These are phyloP conservation scores for Rotaria magnacalcarata DNA, from an alignment of 2,888 invertebrate genomes.

Conservation along the genomic window DNA sequence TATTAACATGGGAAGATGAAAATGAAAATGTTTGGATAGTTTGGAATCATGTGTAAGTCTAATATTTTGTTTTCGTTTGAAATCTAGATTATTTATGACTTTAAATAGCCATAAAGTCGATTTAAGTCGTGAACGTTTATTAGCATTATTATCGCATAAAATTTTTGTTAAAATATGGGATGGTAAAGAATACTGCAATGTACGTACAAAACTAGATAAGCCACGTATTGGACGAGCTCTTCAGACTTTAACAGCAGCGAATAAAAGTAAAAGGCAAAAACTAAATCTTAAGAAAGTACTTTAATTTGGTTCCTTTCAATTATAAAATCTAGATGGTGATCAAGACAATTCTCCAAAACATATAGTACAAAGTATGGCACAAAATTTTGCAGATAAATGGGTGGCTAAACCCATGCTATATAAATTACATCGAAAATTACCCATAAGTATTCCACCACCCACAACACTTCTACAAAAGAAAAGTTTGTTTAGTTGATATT, in stretches of 20 bases:
- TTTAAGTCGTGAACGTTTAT: slow-evolving; percentile 54
- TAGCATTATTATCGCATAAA: slow-evolving; percentile 55
- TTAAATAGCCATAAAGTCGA: slow-evolving; percentile 53
- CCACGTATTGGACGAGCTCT: slow-evolving; percentile 56
- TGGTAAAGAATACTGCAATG: slow-evolving; percentile 56
- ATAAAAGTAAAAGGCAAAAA: not conserved
- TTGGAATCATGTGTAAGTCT: slow-evolving; percentile 55
- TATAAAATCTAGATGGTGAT: not conserved
- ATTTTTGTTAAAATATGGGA: slow-evolving; percentile 57
- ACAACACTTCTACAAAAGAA: not conserved
- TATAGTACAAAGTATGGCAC: not conserved
- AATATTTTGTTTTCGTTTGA: not conserved
- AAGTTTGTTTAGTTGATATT: not conserved
- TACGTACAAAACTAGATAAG: slow-evolving; percentile 55
- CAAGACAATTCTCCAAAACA: not conserved
- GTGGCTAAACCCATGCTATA: slow-evolving; percentile 1
- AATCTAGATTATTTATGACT: not conserved
- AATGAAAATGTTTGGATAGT: slow-evolving; percentile 56
- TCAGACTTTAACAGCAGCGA: slow-evolving; percentile 53
- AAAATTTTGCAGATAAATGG: slow-evolving; percentile 29
- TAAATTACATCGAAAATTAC: slow-evolving; percentile 40
- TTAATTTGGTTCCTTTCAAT: not conserved
- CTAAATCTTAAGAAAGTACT: not conserved
- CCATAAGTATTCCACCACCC: slow-evolving; percentile 33
- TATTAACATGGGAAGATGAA: slow-evolving; percentile 57